Base-by-base conservation (phyloP, 2,113 vertebrate genomes). In the Halcyon malimbica region DNA sequence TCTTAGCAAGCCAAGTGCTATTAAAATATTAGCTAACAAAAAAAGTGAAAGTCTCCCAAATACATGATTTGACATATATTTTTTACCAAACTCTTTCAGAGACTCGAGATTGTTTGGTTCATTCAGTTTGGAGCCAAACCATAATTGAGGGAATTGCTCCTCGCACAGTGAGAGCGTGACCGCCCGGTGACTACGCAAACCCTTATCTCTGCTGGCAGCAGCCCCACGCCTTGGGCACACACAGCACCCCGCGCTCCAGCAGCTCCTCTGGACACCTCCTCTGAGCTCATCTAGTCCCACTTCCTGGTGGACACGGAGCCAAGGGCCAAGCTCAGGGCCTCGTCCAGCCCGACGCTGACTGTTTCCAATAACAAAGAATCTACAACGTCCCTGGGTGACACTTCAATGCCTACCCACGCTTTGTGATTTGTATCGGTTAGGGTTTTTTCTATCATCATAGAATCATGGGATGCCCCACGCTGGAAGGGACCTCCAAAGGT, bases 41-140 rank as follows among this genome's bases (percentile, higher is more conserved):
- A 51, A 51, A 51, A 13, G 13, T 35, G 48, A 21, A 15, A 54
- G 12, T 16, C 37, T 50, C 59, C n/a, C 21, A 74, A 50, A 77
- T 1, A 19, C 1, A 0, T 39, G 21, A 41, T 14, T 37, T 23
- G 35, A 31, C 69, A 50, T 2, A 0, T 21, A 24, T 13, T 83
- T 83, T 90, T 68, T n/a, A 78, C n/a, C 23, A 37, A 26, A 13
- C n/a, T 19, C 6, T 73, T 62, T 31, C 50, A 57, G 44, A 70
- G n/a, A 62, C 68, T 65, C 56, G 12, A 10, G 28, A 26, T 2
- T 8, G 11, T 16, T 46, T 18, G n/a, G 28, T n/a, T 65, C 15
- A 20, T 5, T 63, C 29, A 53, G 29, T 20, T 31, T 3, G 1
- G 1, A 73, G 86, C 14, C 67, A 35, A 20, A 48, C 50, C 6